phyloP scores from a whole-genome alignment of 2,888 invertebrate species.

The Platycheirus rosarum region DNA sequence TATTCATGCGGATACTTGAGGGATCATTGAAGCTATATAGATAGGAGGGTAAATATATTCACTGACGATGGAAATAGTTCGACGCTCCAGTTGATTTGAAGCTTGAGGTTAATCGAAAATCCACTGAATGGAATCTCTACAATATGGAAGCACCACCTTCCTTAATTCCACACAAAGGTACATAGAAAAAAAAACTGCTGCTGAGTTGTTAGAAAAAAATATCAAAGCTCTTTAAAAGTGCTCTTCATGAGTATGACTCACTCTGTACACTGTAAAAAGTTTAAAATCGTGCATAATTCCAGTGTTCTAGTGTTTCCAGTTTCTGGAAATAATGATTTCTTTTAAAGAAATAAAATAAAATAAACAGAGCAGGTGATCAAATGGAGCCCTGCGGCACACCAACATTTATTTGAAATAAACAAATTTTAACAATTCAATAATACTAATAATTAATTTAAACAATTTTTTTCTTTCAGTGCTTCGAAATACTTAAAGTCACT shows the following conservation, averaged over 20 bases:
- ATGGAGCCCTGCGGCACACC: no score
- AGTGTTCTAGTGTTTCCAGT: no score
- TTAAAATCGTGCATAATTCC: no score
- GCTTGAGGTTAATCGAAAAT: slow-evolving; percentile 45
- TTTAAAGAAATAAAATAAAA: no score
- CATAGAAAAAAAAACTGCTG: neutral
- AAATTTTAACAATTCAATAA: no score
- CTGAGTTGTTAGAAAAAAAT: neutral
- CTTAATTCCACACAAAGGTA: neutral
- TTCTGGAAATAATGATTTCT: no score
- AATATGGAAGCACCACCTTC: slow-evolving; percentile 14
- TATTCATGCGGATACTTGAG: slow-evolving; percentile 27
- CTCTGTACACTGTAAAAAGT: slow-evolving; percentile 7
- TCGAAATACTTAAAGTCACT: neutral
- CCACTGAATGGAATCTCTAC: slow-evolving; percentile 31
- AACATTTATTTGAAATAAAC: no score
- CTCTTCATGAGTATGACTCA: no score
- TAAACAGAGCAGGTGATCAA: no score
- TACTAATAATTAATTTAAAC: neutral
- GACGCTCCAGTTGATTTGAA: slow-evolving; percentile 42
- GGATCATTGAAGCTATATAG: slow-evolving; percentile 38
- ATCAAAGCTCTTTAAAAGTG: neutral
- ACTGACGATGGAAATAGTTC: slow-evolving; percentile 23
- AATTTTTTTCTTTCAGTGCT: neutral
- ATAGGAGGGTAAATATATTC: neutral